Evolutionary conservation across 2,888 invertebrate genomes (phyloP).

Genomic region (Troides helena): DNA sequence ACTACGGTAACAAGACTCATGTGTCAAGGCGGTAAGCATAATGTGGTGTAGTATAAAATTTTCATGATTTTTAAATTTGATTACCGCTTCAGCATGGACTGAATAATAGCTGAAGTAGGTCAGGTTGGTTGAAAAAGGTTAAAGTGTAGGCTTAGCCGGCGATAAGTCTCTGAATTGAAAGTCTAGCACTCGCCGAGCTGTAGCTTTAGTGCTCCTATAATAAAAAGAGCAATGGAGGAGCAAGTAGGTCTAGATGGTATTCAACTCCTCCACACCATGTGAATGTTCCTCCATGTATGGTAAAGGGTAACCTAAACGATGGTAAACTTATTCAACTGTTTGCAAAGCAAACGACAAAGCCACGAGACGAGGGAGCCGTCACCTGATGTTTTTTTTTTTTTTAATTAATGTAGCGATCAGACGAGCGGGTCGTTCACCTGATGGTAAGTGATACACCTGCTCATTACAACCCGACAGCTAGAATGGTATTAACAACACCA

Average conservation of each 20-base stretch:
- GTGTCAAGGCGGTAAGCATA: too few relatives aligned
- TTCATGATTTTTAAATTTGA: neutral
- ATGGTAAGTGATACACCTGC: too few relatives aligned
- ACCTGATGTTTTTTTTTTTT: too few relatives aligned
- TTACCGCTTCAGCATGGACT: neutral
- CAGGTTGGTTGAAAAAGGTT: constrained; percentile 10
- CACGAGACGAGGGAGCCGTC: too few relatives aligned
- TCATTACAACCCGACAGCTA: too few relatives aligned
- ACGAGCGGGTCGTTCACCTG: too few relatives aligned
- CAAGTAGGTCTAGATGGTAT: neutral
- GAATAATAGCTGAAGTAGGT: constrained; percentile 7
- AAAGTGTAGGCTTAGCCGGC: constrained; percentile 6
- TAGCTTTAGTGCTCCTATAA: constrained; percentile 1
- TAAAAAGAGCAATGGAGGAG: neutral
- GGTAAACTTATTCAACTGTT: too few relatives aligned
- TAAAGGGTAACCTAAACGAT: too few relatives aligned
- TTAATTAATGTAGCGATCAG: too few relatives aligned
- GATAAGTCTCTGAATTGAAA: constrained; percentile 7
- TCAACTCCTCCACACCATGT: neutral
- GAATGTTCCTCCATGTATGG: neutral
- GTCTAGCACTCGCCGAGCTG: neutral
- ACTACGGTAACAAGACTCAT: too few relatives aligned
- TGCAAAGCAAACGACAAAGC: too few relatives aligned
- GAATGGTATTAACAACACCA: too few relatives aligned
- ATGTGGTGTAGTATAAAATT: neutral